phyloP scores from a whole-genome alignment of 2,888 invertebrate species.

The Phalera bucephala region DNA sequence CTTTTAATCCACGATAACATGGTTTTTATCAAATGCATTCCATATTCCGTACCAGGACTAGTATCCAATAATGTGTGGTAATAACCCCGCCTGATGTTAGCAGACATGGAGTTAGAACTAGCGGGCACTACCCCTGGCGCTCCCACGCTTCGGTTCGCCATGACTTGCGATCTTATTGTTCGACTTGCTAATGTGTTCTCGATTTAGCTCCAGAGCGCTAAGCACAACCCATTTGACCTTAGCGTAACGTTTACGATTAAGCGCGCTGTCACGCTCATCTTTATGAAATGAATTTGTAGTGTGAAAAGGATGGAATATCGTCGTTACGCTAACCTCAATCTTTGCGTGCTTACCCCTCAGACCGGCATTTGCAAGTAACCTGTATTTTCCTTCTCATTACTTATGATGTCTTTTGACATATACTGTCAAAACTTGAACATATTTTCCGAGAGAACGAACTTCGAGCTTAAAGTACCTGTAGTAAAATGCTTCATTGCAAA shows the following conservation, averaged over 20 bases:
- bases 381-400: constrained; percentile 57
- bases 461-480: constrained; percentile 1
- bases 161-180: constrained; percentile 70
- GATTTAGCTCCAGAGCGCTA: constrained; percentile 57
- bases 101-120: constrained; percentile 40
- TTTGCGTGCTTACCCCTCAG: too few species aligned
- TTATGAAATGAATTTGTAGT: too few species aligned
- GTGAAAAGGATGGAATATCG: too few species aligned
- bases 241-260: too few species aligned
- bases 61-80: constrained; percentile 5
- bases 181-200: constrained; percentile 73
- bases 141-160: constrained; percentile 36
- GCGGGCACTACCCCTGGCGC: constrained; percentile 36
- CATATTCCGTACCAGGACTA: too few species aligned
- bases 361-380: constrained; percentile 50
- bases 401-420: constrained; percentile 55
- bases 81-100: constrained; percentile 14
- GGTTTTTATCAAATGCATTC: too few species aligned
- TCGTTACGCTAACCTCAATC: too few species aligned
- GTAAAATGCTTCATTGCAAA: constrained; percentile 13
- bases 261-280: too few species aligned
- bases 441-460: constrained; percentile 16
- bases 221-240: too few species aligned
- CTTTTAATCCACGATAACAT: too few species aligned
- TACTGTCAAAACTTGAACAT: constrained; percentile 39